Percentiles rank a stretch among this genome's conserved stretches.
Evolutionary conservation across 2,888 invertebrate genomes (phyloP).

Genomic region (Lydus trimaculatus): DNA sequence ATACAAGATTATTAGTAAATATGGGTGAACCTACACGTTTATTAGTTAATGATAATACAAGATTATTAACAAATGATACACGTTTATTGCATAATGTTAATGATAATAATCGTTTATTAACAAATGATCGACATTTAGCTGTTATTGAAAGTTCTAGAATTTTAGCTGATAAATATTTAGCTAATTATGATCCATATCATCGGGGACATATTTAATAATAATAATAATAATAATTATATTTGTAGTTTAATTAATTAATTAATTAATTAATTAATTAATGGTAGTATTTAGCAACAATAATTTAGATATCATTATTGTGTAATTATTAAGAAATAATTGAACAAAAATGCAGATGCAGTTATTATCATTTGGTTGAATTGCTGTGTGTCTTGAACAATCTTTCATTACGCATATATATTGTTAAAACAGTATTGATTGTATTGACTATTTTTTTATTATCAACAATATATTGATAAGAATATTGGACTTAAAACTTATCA

Average conservation of each 20-base stretch:
- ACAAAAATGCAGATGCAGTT: too few relatives aligned
- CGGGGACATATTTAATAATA: conserved; percentile 55
- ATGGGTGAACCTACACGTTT: conserved; percentile 54
- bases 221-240: conserved; percentile 4
- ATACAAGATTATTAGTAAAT: conserved; percentile 54
- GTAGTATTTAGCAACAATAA: background rate
- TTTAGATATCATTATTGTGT: too few relatives aligned
- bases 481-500: too few relatives aligned
- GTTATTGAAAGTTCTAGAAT: conserved; percentile 55
- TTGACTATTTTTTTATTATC: too few relatives aligned
- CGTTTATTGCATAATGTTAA: conserved; percentile 51
- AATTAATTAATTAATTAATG: too few relatives aligned
- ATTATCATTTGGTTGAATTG: too few relatives aligned
- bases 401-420: too few relatives aligned
- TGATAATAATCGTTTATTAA: conserved; percentile 47
- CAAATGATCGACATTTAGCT: conserved; percentile 51
- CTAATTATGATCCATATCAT: conserved; percentile 60
- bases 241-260: too few relatives aligned
- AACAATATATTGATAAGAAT: too few relatives aligned
- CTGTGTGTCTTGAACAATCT: too few relatives aligned
- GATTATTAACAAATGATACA: conserved; percentile 52
- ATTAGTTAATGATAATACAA: conserved; percentile 53
- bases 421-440: too few relatives aligned
- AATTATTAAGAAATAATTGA: too few relatives aligned
- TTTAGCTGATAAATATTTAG: conserved; percentile 59